Evolutionary conservation across 2,888 invertebrate genomes (phyloP), one percentile per base, ranked within the genome.

Genomic region (Crossocerus cetratus): DNA sequence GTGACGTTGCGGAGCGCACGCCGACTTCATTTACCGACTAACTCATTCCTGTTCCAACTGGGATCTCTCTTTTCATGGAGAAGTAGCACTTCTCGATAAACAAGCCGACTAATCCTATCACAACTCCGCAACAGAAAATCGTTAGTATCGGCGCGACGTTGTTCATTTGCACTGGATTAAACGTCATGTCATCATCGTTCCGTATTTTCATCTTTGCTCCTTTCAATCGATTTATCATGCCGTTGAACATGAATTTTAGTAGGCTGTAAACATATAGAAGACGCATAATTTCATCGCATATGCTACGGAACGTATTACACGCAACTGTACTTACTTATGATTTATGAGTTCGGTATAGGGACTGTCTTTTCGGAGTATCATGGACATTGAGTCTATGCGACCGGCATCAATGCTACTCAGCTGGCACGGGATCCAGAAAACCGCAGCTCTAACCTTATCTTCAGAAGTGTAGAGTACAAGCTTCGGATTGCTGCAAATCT

Each of bases 341-440:
- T 86, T 86, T 16, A 88, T 64, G 14, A 83, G n/a, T 3, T 45
- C 45, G 1, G 81, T 86, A 44, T 81, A 87, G 8, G 77, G 83
- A 68, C 72, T 87, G 1, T 60, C 56, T 23, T 83, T 82, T 0
- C 80, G 63, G n/a, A 87, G 44, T 3, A 81, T 68, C 70, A 87
- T 75, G 0, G 77, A 82, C 3, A 86, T 58, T 43, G 81, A 85
- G 14, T 83, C 82, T 5, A 79, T 67, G 18, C 72, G 75, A 2
- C 82, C 84, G 0, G 78, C 55, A n/a, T 65, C 43, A 5, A 87
- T 54, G 2, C 16, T 53, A 1, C 56, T 63, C 3, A 86, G 13
- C 22, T 82, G 74, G 49, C 88, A 88, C 0, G 84, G 80, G 0
- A 86, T 65, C 2, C 18, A 13, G 0, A 43, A 8, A 4, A 43